Conservation (phyloP, 2,797 vertebrate genomes). For the Ciconia nigra region DNA sequence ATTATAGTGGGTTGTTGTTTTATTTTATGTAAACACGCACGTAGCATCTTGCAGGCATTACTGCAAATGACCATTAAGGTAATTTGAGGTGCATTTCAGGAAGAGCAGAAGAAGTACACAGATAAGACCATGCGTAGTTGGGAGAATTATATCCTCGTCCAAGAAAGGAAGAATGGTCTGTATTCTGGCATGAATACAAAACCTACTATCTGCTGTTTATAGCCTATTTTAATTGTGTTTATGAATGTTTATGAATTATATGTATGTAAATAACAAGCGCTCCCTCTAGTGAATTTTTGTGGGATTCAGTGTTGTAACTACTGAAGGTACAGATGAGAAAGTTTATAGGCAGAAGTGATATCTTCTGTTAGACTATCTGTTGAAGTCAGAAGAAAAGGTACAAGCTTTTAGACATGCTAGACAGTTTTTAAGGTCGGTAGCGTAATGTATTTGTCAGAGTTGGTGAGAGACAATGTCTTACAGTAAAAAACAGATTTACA, state of each 20-base stretch:
- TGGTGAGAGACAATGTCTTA: background rate
- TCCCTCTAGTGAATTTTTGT: slow-evolving; percentile 32
- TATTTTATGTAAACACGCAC: background rate
- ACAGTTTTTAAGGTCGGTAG: background rate
- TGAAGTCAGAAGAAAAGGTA: background rate
- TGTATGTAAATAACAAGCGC: background rate
- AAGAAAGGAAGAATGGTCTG: background rate
- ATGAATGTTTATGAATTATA: background rate
- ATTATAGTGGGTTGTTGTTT: background rate
- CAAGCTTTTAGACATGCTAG: background rate
- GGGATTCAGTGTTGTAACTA: background rate
- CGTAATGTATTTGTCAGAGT: background rate
- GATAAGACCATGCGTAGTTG: background rate
- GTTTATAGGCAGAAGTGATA: background rate
- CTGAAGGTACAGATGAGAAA: background rate
- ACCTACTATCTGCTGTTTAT: background rate
- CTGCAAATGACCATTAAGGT: background rate
- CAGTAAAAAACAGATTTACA: background rate
- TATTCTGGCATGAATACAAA: background rate
- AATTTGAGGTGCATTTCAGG: background rate
- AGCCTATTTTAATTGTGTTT: background rate
- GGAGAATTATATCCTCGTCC: background rate
- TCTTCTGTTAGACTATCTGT: background rate
- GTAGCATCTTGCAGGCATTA: background rate
- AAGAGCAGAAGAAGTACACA: background rate